Base-by-base conservation (phyloP, 1,140 invertebrate species). In the Zophobas atratus region DNA sequence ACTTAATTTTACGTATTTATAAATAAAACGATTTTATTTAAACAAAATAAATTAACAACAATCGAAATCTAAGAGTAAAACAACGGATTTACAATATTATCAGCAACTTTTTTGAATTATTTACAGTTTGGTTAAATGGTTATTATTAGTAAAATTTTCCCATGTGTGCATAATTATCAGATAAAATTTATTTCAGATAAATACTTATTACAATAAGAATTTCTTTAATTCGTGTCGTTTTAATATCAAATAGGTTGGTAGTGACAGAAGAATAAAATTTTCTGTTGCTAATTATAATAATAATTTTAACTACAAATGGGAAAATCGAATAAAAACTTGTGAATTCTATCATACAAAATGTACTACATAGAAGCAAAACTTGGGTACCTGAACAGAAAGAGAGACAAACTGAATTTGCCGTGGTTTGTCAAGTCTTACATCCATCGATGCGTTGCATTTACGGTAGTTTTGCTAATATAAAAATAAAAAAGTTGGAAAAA, bases 1-100 rank as follows among this genome's bases (percentile, higher is more conserved):
- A 79, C 77, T 80, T 78, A 79, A 57, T 41, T 77, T 60, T 74
- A 77, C 55, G 51, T 70, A 70, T 70, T 72, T 72, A 72, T 53
- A 36, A 53, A 72, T 33, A 51, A 72, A 72, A 49, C 49, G 49
- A 51, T 51, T 20, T n/a, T 51, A 56, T 56, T 70, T 35, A 35
- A 60, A 76, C 35, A 70, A 76, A 76, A 20, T 20, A 20, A 20
- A 70, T 35, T 76, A 56, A 67, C 38, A 75, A 75, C 53, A 70
- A 76, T 67, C 43, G n/a, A 67, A 67, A 43, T 67, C 60, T 67
- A 67, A 43, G n/a, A 32, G 32, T 67, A 67, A 67, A 67, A 67
- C 60, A 67, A 43, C 39, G 39, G 60, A 67, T 67, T 39, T 67
- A 67, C 38, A 57, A 32, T 53, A 53, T 53, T 60, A 67, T 41